These are phyloP conservation scores for Ammodytes dubius DNA, from an alignment of 2,113 vertebrate genomes.

Conservation along the genomic window DNA sequence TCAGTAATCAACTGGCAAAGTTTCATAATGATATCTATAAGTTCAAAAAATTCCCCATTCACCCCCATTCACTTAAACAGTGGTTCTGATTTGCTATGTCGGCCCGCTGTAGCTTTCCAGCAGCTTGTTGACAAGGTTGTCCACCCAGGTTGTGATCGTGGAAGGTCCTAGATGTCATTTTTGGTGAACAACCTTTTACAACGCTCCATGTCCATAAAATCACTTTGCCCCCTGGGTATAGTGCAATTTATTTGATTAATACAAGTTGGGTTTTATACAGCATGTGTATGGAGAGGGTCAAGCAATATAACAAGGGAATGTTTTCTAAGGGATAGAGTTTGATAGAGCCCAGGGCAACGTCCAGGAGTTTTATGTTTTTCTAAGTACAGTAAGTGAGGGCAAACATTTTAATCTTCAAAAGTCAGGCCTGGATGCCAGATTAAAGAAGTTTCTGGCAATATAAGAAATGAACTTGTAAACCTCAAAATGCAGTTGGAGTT, in stretches of 20 bases:
- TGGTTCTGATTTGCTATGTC: no score
- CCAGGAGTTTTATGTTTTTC: not conserved
- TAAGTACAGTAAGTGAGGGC: conserved; percentile 1
- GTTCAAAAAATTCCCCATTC: no score
- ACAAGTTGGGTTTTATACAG: not conserved
- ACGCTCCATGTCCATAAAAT: no score
- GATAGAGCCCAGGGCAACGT: not conserved
- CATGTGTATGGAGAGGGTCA: not conserved
- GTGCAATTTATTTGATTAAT: not conserved
- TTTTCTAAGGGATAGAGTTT: conserved; percentile 6
- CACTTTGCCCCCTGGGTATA: no score
- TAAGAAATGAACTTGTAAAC: conserved; percentile 15
- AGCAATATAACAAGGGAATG: not conserved
- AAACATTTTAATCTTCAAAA: conserved; percentile 43
- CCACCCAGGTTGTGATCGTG: no score
- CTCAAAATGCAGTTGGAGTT: conserved; percentile 25
- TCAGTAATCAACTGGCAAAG: no score
- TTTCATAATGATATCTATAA: no score
- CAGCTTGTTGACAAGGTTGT: no score
- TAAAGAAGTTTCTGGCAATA: conserved; percentile 29
- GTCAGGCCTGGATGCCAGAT: conserved; percentile 33
- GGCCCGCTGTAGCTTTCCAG: no score
- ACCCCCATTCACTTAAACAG: no score
- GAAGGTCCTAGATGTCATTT: no score
- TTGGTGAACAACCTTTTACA: no score